Conservation (phyloP, 2,888 invertebrate species). For the Allacma fusca region DNA sequence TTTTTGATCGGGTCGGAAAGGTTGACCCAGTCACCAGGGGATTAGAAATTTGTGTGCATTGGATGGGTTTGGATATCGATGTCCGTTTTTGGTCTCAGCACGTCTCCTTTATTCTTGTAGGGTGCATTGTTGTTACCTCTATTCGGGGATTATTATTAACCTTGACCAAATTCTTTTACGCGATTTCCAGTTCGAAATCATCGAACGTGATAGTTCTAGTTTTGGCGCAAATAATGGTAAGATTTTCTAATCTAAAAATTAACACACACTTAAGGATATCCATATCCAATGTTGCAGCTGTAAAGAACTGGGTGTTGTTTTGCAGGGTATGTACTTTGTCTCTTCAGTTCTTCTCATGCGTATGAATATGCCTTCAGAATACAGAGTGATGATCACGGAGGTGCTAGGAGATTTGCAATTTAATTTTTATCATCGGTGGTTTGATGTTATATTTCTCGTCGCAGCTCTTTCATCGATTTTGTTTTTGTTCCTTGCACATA, state of each 20-base stretch:
- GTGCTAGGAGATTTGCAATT: slow-evolving; percentile 97
- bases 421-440: slow-evolving; percentile 99
- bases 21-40: slow-evolving; percentile 97
- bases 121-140: slow-evolving; percentile 97
- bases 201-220: slow-evolving; percentile 97
- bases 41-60: slow-evolving; percentile 94
- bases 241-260: too few relatives aligned
- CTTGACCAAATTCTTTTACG: slow-evolving; percentile 99
- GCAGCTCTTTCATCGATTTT: slow-evolving; percentile 95
- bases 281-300: too few relatives aligned
- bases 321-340: slow-evolving; percentile 97
- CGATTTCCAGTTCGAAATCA: slow-evolving; percentile 97
- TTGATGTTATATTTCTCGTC: slow-evolving; percentile 98
- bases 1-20: slow-evolving; percentile 97
- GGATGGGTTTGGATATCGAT: slow-evolving; percentile 95
- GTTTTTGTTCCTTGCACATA: slow-evolving; percentile 94
- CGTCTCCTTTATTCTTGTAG: slow-evolving; percentile 94
- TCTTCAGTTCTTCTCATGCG: slow-evolving; percentile 96
- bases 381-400: slow-evolving; percentile 88
- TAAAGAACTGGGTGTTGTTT: slow-evolving; percentile 56
- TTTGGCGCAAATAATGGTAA: slow-evolving; percentile 95
- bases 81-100: slow-evolving; percentile 99
- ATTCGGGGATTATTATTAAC: slow-evolving; percentile 95
- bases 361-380: slow-evolving; percentile 99
- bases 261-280: too few relatives aligned